A percentile compares a stretch with the other conserved stretches of the same genome.
These are phyloP conservation scores for Corvus moneduloides DNA, from an alignment of 2,113 vertebrate species.

Conservation along the genomic window DNA sequence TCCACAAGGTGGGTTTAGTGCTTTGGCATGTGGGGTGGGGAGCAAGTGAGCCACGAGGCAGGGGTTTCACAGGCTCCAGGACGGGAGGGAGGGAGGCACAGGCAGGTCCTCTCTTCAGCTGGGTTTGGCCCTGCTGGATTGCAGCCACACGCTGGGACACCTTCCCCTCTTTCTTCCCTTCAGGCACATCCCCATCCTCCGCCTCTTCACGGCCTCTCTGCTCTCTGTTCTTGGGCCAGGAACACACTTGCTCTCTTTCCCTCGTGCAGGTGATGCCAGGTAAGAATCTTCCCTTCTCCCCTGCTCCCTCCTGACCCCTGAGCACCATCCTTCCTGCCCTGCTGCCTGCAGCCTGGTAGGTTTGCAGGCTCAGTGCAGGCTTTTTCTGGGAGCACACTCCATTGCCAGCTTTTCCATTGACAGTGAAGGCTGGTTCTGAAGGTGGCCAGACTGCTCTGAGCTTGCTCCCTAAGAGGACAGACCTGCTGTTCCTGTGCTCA, in stretches of 20 bases:
- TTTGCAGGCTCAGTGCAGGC: background rate
- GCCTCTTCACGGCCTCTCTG: background rate
- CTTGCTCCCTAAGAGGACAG: constrained; percentile 48
- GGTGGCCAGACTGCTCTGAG: constrained; percentile 73
- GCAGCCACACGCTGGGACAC: constrained; percentile 10
- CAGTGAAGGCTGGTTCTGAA: constrained; percentile 49
- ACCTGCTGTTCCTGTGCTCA: background rate
- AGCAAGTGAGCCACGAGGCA: background rate
- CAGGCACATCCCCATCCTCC: background rate
- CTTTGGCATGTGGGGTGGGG: background rate
- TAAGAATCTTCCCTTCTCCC: background rate
- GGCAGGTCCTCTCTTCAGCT: background rate
- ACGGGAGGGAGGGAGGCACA: background rate
- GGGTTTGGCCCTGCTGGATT: background rate
- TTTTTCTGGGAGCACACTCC: background rate
- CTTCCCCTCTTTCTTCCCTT: background rate
- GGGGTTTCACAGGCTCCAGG: background rate
- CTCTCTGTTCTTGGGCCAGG: background rate
- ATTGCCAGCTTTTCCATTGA: background rate
- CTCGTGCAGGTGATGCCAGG: background rate
- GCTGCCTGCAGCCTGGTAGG: background rate
- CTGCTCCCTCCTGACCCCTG: background rate
- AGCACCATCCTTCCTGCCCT: background rate
- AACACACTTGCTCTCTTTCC: background rate
- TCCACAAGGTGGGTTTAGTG: background rate